Evolutionary conservation across 2,888 invertebrate genomes (phyloP).

Genomic region (Itoplectis maculator): DNA sequence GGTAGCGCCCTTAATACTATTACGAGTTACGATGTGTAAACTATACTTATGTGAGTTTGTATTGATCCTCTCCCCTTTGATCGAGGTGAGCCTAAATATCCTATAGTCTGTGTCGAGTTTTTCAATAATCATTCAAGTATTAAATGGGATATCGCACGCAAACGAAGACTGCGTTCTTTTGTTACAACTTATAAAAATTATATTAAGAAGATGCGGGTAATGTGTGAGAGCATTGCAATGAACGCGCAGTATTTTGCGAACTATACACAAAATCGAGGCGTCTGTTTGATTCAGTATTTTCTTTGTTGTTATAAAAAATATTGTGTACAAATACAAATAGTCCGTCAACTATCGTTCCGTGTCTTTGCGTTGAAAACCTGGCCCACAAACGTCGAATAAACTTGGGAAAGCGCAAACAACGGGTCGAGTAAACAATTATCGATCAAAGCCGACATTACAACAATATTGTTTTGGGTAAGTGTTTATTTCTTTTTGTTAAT

Average conservation of each 20-base stretch:
- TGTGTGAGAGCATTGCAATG: slow-evolving; percentile 51
- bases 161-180: slow-evolving; percentile 69
- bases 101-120: slow-evolving; percentile 69
- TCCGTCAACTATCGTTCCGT: slow-evolving; percentile 49
- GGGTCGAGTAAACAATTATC: no score
- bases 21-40: slow-evolving; percentile 44
- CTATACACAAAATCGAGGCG: slow-evolving; percentile 73
- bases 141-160: slow-evolving; percentile 73
- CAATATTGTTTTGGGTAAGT: not conserved
- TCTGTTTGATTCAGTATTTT: slow-evolving; percentile 81
- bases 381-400: not conserved
- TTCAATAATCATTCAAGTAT: slow-evolving; percentile 73
- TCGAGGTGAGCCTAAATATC: slow-evolving; percentile 43
- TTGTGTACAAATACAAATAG: slow-evolving; percentile 81
- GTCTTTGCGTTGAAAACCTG: slow-evolving; percentile 25
- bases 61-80: slow-evolving; percentile 20
- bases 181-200: slow-evolving; percentile 47
- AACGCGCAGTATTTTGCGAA: slow-evolving; percentile 69
- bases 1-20: slow-evolving; percentile 60
- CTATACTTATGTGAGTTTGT: slow-evolving; percentile 50
- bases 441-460: not conserved
- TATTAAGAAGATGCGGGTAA: slow-evolving; percentile 51
- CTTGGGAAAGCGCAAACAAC: no score
- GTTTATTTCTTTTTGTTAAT: not conserved
- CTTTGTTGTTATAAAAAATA: slow-evolving; percentile 79